Evolutionary conservation across 2,888 invertebrate genomes (phyloP), one percentile per base, ranked within the genome.

Genomic region (Ommatoiulus sabulosus): DNA sequence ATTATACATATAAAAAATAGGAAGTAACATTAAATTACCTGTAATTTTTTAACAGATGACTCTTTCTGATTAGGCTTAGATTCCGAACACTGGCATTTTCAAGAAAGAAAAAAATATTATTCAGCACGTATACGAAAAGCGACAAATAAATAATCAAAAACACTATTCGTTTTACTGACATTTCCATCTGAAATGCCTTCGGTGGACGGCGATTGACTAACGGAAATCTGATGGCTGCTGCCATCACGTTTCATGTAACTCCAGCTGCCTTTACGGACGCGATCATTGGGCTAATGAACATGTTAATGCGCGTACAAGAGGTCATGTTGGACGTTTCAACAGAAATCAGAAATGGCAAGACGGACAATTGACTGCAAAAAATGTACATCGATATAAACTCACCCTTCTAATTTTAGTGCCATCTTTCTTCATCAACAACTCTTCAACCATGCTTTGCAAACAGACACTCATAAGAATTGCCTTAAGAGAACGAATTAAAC

Each of bases 391-490:
- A 35, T 35, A 35, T 35, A 35, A 35, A 35, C 87, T n/a, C 85
- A 86, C 89, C 89, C 87, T 84, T 88, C 43, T 87, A 88, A 90
- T 89, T 90, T 90, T 72, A 44, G 89, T 91, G 44, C 93, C 93
- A 90, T 92, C 92, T 90, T 93, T 93, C 91, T 93, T 92, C 92
- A 92, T 91, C 85, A 94, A 92, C 91, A 99, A 93, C 93, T 99
- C 99, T 92, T 98, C 97, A 0, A 99, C 99, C 95, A 99, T 97
- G 7, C 97, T 96, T 94, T 98, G 97, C 89, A 99, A 94, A 92
- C 98, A 98, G 89, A 98, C 96, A 48, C 98, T 98, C 94, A 99
- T 97, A 90, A 99, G 94, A 92, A 99, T 98, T 0, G 98, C 97
- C 93, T 94, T 84, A 88, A 35, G 43, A 35, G 35, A 35, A 35